Evolutionary conservation across 1,140 invertebrate genomes (phyloP), one percentile per base, ranked within the genome.

Genomic region (Camponotus floridanus): DNA sequence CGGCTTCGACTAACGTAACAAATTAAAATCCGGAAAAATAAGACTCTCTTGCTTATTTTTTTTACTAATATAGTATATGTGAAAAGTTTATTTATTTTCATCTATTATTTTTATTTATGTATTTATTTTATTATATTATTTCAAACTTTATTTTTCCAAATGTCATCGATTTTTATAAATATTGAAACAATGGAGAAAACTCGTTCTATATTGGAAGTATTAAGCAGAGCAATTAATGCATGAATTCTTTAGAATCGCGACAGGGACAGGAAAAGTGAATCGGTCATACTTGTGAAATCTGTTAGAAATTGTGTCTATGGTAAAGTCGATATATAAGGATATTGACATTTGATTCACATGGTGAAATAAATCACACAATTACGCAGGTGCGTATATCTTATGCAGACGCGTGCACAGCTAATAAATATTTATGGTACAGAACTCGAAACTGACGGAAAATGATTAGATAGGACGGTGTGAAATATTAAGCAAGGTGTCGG

Each of bases 301-400:
- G 21, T 59, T 26, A 76, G 39, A 45, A 33, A 45, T 9, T 18
- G 15, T 45, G 26, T 45, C 8, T 74, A 59, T 21, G 36, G 33
- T 36, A 64, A 78, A 65, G 18, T 51, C 18, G 33, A 11, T 33
- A 8, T 51, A 51, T 51, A 51, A 65, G 26, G 26, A 7, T 48
- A 78, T 48, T 65, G 36, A 78, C 33, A 45, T 78, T 65, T 48
- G 31, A 59, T 4, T n/a, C 3, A 15, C 31, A 61, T 59, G 42
- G 3, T 36, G 21, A 68, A 57, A 15, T 80, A 80, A 80, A 80
- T 80, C 76, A 80, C 48, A 51, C 51, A 80, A n/a, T 26, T 70
- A 70, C 18, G 62, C 62, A 55, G 45, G 64, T 18, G 36, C 26
- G n/a, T 48, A 51, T 68, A 39, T 48, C 31, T 67, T n/a, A 64